A percentile compares a stretch with the other conserved stretches of the same genome.
Evolutionary conservation across 1,140 invertebrate species (phyloP).

Genomic region (Sitophilus oryzae): DNA sequence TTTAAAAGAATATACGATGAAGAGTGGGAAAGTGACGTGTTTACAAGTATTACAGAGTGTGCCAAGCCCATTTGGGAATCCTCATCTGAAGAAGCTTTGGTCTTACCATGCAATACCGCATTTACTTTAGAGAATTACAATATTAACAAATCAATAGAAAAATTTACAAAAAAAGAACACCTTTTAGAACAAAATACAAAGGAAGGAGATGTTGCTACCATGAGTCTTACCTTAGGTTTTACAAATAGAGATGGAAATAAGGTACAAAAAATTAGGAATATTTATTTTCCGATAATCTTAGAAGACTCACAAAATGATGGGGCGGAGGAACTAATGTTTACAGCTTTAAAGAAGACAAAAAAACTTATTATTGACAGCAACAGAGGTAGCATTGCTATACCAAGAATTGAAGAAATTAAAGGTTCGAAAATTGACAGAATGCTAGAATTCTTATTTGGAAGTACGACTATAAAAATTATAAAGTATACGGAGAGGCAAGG

Average conservation of each 20-base stretch:
- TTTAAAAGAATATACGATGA: background rate
- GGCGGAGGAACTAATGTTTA: background rate
- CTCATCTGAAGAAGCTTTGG: background rate
- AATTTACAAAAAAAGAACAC: background rate
- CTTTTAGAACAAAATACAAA: background rate
- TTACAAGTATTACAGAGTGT: background rate
- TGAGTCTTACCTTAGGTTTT: background rate
- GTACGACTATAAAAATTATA: background rate
- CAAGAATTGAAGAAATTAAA: background rate
- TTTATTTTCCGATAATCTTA: background rate
- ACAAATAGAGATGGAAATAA: background rate
- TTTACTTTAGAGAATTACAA: background rate
- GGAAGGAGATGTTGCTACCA: background rate
- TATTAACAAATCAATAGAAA: background rate
- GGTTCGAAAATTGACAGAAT: background rate
- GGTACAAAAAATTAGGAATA: background rate
- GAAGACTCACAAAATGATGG: background rate
- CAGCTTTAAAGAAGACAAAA: background rate
- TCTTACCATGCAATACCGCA: background rate
- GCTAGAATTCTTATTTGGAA: background rate
- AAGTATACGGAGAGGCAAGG: background rate
- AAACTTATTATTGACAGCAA: background rate
- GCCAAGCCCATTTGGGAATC: background rate
- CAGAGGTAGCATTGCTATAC: background rate
- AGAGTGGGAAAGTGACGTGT: background rate